Evolutionary conservation across 2,797 vertebrate species (phyloP), one percentile per base, ranked within the genome.

Genomic region (Discoglossus pictus): DNA sequence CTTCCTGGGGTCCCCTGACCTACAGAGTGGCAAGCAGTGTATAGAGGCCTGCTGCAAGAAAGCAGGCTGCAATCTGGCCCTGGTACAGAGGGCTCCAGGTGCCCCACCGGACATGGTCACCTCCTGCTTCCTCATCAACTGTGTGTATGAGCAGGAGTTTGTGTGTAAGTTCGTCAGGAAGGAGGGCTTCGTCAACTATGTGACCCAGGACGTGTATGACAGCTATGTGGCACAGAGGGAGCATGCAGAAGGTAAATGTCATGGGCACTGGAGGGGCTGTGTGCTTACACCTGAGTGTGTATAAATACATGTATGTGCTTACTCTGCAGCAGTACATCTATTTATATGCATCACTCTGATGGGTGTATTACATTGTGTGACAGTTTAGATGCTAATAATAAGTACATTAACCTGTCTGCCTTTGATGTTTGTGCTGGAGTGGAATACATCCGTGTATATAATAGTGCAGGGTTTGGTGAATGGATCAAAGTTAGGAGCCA

Each of bases 121-220:
- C 0, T 77, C 87, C 67, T 98, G 97, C 79, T 97, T 92, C 74
- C 90, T 96, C 12, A 88, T 99, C 38, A 80, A 94, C 74, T 99
- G 97, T 43, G 79, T 97, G 21, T 96, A 98, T 46, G 93, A 96
- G 61, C 82, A 92, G 73, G 81, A 82, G 61, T 96, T 96, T 8
- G 93, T 85, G 36, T 99, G 97, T 68, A 89, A 82, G 56, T 95
- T 98, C 36, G 88, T 90, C 59, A 86, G 65, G 74, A 94, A 92
- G 79, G 69, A 65, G 0, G 94, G 93, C 54, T 98, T 90, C 77
- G 75, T 76, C 34, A 98, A 85, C 73, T 94, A 92, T 51, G 73
- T 98, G 59, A 80, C 79, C 36, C 82, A 77, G 2, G 75, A 90
- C 0, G 76, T 96, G 2, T 93, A 93, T 18, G 77, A 84, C 0